Conservation (phyloP, 1,140 invertebrate genomes). For the Sarcophaga peregrina region DNA sequence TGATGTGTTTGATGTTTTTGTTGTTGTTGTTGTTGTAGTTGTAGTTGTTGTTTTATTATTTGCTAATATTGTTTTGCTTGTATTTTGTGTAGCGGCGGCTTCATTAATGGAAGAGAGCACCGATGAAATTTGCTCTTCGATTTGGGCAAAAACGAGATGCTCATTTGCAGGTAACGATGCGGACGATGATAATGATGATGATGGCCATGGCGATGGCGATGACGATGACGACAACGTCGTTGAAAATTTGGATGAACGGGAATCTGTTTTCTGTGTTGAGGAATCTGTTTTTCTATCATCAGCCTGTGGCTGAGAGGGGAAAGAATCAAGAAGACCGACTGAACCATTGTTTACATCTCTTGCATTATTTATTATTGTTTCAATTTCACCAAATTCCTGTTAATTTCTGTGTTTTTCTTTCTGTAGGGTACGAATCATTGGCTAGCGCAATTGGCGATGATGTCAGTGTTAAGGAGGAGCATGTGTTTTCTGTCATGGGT, state of each 20-base stretch:
- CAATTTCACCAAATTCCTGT: background rate
- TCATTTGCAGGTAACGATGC: background rate
- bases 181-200: background rate
- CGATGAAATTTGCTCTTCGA: slow-evolving; percentile 25
- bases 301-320: background rate
- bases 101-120: slow-evolving; percentile 16
- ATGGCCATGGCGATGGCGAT: background rate
- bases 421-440: no score
- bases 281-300: no score
- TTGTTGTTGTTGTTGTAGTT: no score
- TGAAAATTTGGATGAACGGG: no score
- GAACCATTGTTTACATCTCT: background rate
- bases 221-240: background rate
- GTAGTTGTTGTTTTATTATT: background rate
- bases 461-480: slow-evolving; percentile 47
- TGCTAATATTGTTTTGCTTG: slow-evolving; percentile 29
- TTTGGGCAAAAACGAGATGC: slow-evolving; percentile 17
- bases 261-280: no score
- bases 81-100: slow-evolving; percentile 9
- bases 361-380: slow-evolving; percentile 28
- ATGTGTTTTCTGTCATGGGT: slow-evolving; percentile 8
- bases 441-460: slow-evolving; percentile 47
- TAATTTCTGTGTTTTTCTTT: background rate
- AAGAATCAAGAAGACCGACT: background rate
- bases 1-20: slow-evolving; percentile 17